Base-by-base conservation (phyloP, 2,797 vertebrate genomes). In the Acestrorhynchus altus region DNA sequence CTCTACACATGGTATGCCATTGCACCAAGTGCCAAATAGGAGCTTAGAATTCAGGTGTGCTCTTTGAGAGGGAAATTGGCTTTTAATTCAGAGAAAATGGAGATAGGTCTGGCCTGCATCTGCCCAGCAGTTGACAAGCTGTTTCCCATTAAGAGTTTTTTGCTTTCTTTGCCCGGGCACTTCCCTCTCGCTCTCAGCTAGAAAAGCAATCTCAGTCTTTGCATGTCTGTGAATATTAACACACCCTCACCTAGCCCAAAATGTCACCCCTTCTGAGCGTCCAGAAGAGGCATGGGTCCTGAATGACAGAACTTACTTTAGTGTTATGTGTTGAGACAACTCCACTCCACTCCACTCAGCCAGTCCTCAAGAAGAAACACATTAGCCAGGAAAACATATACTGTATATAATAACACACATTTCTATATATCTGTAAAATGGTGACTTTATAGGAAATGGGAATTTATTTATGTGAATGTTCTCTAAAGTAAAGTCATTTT, bases 141-240 rank as follows among this genome's bases (percentile, higher is more conserved):
- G 86, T 88, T 89, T 87, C 89, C 88, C 86, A 90, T 90, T 90
- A 91, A 91, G 24, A 28, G 16, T 54, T 68, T 74, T 77, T 63
- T 74, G 61, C 24, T 61, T 61, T 42, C 22, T 44, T 64, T 87
- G 84, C 88, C 84, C 82, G 83, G 86, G 89, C 87, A 89, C 89
- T 91, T 90, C 87, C 88, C 81, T 78, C 81, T 77, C 61, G 81
- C 89, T 89, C 89, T 88, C 87, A 81, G 85, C 83, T 87, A 89
- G 87, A 91, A 91, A 93, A 91, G 88, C 89, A 92, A 92, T 92
- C 89, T 92, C 84, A 84, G 86, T 88, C 89, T 92, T 92, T 91
- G 88, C 92, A 93, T 91, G 89, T 91, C 89, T 87, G 88, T 91
- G 90, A 92, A 93, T 90, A 91, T 91, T 91, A 93, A 93, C 88